These are phyloP conservation scores for Bursaphelenchus okinawaensis DNA, from an alignment of 2,888 invertebrate species.

Conservation along the genomic window DNA sequence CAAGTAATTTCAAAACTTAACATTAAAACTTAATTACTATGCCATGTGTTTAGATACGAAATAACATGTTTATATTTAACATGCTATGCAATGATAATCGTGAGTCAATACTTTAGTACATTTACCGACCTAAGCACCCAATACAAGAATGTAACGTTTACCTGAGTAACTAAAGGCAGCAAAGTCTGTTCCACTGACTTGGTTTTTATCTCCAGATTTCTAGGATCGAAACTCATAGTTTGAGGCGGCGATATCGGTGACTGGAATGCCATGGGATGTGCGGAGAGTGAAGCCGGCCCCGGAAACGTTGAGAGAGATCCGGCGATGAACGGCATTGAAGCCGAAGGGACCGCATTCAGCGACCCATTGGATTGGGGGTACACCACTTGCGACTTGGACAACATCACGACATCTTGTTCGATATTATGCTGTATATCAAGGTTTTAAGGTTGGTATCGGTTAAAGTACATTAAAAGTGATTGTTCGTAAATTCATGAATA, in stretches of 20 bases:
- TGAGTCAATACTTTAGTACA: too few species aligned
- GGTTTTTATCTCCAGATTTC: slow-evolving; percentile 75
- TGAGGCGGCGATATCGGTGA: slow-evolving; percentile 1
- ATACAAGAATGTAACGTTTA: slow-evolving; percentile 60
- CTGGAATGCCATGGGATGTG: neutral
- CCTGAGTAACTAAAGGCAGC: slow-evolving; percentile 88
- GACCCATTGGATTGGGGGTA: neutral
- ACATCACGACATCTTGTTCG: slow-evolving; percentile 7
- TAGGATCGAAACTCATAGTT: slow-evolving; percentile 48
- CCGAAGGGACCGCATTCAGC: neutral
- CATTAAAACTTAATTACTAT: too few species aligned
- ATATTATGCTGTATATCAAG: too few species aligned
- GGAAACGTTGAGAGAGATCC: neutral
- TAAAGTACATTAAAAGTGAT: too few species aligned
- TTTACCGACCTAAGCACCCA: too few species aligned
- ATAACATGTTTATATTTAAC: too few species aligned
- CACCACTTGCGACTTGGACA: slow-evolving; percentile 3
- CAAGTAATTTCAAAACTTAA: too few species aligned
- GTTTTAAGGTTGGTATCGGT: too few species aligned
- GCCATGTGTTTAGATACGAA: too few species aligned
- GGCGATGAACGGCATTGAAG: neutral
- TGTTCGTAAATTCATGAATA: too few species aligned
- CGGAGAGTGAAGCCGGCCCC: neutral
- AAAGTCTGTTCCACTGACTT: slow-evolving; percentile 89
- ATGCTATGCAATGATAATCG: too few species aligned